These are phyloP conservation scores for Echinops telfairi DNA, from an alignment of 2,113 vertebrate species.

Conservation along the genomic window DNA sequence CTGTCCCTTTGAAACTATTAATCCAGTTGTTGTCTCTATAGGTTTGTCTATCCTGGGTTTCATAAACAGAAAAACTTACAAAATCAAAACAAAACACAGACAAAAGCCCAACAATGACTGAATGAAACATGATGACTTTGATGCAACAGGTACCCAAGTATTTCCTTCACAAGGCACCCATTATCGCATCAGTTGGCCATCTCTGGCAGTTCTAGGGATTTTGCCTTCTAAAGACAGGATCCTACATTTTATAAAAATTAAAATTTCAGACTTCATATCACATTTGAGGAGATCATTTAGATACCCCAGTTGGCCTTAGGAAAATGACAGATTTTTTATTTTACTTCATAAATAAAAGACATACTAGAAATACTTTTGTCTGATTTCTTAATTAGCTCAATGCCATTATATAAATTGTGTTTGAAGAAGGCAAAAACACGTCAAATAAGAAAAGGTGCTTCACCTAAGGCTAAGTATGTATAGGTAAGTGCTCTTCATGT, in stretches of 20 bases:
- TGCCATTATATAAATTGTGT: not conserved
- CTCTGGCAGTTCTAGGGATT: not conserved
- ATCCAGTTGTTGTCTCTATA: too few species aligned
- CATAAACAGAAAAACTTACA: too few species aligned
- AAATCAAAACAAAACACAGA: too few species aligned
- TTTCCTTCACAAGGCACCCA: not conserved
- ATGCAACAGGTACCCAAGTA: slow-evolving; percentile 7
- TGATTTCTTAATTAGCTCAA: slow-evolving; percentile 6
- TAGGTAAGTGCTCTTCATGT: not conserved
- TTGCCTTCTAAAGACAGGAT: not conserved
- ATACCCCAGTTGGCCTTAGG: not conserved
- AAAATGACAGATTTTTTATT: slow-evolving; percentile 34
- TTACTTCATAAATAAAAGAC: not conserved
- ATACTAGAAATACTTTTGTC: not conserved
- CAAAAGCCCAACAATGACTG: too few species aligned
- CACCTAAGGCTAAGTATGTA: not conserved
- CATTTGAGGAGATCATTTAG: not conserved
- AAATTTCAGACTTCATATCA: not conserved
- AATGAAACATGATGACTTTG: not conserved
- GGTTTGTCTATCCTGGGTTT: too few species aligned
- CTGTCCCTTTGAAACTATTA: too few species aligned
- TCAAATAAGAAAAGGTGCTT: not conserved
- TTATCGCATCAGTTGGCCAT: not conserved
- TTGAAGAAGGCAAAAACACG: not conserved
- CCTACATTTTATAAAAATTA: not conserved